phyloP scores from a whole-genome alignment of 1,140 invertebrate species.

The Pectinophora gossypiella region DNA sequence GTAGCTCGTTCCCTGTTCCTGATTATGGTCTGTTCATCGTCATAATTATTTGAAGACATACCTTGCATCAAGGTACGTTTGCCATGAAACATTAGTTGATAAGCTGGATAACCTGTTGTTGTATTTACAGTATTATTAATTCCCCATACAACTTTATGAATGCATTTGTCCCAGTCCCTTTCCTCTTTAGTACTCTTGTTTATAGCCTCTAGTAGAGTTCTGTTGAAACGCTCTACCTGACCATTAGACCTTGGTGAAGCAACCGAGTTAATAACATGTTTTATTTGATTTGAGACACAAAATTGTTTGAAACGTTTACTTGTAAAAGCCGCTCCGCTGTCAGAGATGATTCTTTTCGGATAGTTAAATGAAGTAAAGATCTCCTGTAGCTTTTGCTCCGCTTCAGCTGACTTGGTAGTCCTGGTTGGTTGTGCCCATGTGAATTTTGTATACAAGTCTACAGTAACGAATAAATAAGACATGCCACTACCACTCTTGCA shows the following conservation, averaged over 20 bases:
- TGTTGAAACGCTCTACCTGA: no score
- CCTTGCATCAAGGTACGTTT: not conserved
- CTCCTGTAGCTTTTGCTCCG: no score
- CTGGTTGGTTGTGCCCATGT: no score
- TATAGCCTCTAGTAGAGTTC: slow-evolving; percentile 1
- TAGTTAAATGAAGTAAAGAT: no score
- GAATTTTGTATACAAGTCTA: no score
- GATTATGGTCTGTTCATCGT: not conserved
- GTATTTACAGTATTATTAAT: slow-evolving; percentile 4
- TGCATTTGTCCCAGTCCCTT: slow-evolving; percentile 2
- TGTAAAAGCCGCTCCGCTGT: slow-evolving; percentile 1
- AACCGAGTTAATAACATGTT: not conserved
- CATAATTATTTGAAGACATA: not conserved
- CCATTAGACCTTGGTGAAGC: no score
- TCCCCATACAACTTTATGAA: slow-evolving; percentile 1
- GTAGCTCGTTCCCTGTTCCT: no score
- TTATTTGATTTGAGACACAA: not conserved
- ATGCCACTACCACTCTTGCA: no score
- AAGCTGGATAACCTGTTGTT: not conserved
- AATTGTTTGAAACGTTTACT: slow-evolving; percentile 4
- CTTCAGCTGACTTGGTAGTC: no score
- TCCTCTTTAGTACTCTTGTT: not conserved
- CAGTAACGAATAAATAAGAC: no score
- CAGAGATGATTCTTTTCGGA: no score
- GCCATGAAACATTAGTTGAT: slow-evolving; percentile 1